A percentile compares a stretch with the other conserved stretches of the same genome.
Evolutionary conservation across 2,797 vertebrate species (phyloP).

Genomic region (Glyptemys insculpta): DNA sequence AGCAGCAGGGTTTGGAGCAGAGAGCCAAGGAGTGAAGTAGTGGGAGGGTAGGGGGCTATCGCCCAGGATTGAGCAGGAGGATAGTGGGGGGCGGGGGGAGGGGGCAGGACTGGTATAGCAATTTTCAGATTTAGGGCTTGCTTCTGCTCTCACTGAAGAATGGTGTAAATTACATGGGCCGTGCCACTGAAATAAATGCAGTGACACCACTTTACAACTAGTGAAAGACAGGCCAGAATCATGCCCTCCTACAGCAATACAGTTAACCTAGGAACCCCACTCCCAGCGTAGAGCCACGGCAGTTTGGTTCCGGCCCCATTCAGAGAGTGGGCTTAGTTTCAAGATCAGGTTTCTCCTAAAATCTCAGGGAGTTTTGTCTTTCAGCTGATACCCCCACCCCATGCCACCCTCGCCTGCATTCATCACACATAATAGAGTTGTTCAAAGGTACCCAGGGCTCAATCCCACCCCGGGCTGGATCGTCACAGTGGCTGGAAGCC

Average conservation of each 20-base stretch:
- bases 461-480: too few relatives aligned
- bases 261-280: too few relatives aligned
- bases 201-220: not conserved
- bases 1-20: too few relatives aligned
- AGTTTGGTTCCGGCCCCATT: too few relatives aligned
- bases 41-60: too few relatives aligned
- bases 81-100: too few relatives aligned
- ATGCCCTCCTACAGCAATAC: not conserved
- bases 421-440: not conserved
- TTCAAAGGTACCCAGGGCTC: not conserved
- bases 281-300: too few relatives aligned
- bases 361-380: not conserved
- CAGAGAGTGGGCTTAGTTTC: not conserved
- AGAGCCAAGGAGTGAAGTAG: too few relatives aligned
- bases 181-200: not conserved
- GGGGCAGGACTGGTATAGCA: too few relatives aligned
- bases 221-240: not conserved
- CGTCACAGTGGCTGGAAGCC: not conserved
- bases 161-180: too few relatives aligned
- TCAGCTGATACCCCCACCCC: not conserved
- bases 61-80: too few relatives aligned
- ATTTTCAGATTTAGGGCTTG: too few relatives aligned
- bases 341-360: not conserved
- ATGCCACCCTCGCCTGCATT: not conserved
- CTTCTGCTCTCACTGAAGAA: not conserved